These are phyloP conservation scores for Mus spicilegus DNA, from an alignment of 2,113 vertebrate genomes.

Conservation along the genomic window DNA sequence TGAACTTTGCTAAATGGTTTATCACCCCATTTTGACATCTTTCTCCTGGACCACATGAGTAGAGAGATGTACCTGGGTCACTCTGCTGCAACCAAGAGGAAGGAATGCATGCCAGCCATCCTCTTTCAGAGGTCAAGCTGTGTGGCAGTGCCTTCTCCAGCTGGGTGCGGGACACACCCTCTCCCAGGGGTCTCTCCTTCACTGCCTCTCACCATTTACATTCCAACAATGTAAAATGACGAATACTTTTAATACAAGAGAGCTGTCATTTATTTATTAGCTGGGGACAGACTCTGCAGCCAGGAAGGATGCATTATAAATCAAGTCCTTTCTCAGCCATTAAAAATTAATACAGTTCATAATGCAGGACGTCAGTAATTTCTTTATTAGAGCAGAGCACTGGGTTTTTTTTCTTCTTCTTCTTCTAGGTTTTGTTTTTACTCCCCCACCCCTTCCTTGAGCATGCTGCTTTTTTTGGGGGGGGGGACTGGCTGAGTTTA, in stretches of 20 bases:
- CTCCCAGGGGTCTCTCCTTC: constrained; percentile 52
- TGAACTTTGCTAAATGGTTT: neutral
- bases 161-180: neutral
- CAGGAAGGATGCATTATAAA: constrained; percentile 91
- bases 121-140: neutral
- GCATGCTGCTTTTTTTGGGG: constrained; percentile 64
- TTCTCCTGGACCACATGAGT: neutral
- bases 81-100: neutral
- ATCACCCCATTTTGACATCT: neutral
- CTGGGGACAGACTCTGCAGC: constrained; percentile 88
- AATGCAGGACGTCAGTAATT: constrained; percentile 91
- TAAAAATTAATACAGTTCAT: constrained; percentile 96
- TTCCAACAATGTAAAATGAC: constrained; percentile 85
- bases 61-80: neutral
- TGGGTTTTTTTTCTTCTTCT: constrained; percentile 36
- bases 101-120: neutral
- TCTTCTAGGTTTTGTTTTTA: constrained; percentile 71
- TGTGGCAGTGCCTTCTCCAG: neutral
- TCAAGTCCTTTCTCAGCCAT: constrained; percentile 90
- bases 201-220: constrained; percentile 79
- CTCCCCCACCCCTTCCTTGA: constrained; percentile 78
- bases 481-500: constrained; percentile 68
- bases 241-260: constrained; percentile 91
- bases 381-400: constrained; percentile 87
- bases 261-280: constrained; percentile 96